Evolutionary conservation across 64 coral and sea anemone genomes (phyloP).

Genomic region (Actinia tenebrosa): DNA sequence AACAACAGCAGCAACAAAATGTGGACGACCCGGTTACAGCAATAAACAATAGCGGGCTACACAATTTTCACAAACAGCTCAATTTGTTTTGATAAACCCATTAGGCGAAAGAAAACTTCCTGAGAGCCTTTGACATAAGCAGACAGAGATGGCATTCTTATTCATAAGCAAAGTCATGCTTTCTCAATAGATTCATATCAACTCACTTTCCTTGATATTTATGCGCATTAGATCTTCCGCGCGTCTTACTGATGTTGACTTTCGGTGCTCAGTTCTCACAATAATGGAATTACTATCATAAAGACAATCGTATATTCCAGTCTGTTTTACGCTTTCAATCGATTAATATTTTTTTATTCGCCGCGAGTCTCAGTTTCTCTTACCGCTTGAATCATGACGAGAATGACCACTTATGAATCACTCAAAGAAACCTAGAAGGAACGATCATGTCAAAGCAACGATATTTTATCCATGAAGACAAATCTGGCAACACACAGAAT

Average conservation of each 20-base stretch:
- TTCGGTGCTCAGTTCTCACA: not conserved
- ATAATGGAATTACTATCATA: not conserved
- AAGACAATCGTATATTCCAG: not conserved
- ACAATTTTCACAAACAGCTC: no score
- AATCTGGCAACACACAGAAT: not conserved
- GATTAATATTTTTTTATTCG: no score
- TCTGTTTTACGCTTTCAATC: not conserved
- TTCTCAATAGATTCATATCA: not conserved
- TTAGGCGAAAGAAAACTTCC: not conserved
- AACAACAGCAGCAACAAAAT: not conserved
- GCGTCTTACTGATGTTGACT: not conserved
- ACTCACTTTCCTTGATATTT: not conserved
- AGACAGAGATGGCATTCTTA: not conserved
- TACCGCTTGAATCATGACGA: not conserved
- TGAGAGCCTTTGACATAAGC: not conserved
- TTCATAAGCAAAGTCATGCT: not conserved
- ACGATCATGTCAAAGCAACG: not conserved
- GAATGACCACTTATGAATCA: not conserved
- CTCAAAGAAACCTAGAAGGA: not conserved
- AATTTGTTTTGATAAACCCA: no score
- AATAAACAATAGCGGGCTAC: no score
- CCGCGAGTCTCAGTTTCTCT: no score
- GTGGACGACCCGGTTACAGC: not conserved
- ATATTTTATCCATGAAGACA: no score
- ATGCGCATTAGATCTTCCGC: not conserved